Base-by-base conservation (phyloP, 2,888 invertebrate species). In the Leptopilina syphax region DNA sequence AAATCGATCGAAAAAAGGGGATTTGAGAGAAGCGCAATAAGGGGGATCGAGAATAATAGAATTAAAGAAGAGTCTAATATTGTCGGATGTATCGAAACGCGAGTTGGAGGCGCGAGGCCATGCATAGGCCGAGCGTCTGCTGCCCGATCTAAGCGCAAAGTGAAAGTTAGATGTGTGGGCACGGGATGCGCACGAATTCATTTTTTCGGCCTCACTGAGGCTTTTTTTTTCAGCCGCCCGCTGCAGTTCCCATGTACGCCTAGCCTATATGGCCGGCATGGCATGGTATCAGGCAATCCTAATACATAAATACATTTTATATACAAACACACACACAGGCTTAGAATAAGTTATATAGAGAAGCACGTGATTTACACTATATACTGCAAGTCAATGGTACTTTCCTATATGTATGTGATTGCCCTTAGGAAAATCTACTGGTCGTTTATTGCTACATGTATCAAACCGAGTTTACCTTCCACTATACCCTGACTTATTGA, bases 181-280 rank as follows among this genome's bases (percentile, higher is more conserved):
- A 92, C 91, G 92, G 91, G 92, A 92, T 92, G 92, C 91, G 92
- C 92, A 92, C 92, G 92, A 92, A 91, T 91, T 91, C 90, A 92
- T 92, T 92, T 91, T 92, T 92, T 91, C 89, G 91, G 90, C 91
- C 88, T 88, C 87, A 84, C 84, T 85, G 83, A 34, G 34, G 81
- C 81, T 84, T 84, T 86, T 81, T 81, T 85, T 86, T 87, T 81
- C 79, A 81, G 81, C 80, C 82, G 82, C 83, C 81, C 81, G 83
- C 80, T 83, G 81, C 88, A 88, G 90, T 91, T 91, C 91, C 91
- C 91, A 91, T 91, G 91, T 90, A 90, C 85, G 87, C 87, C 88
- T 89, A 90, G 88, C 90, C 91, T 90, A 90, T 89, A 89, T 90
- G 89, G 88, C 87, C 90, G 88, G 88, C 87, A 84, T 86, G 85